phyloP scores from a whole-genome alignment of 2,113 vertebrate species.

The Caretta caretta region DNA sequence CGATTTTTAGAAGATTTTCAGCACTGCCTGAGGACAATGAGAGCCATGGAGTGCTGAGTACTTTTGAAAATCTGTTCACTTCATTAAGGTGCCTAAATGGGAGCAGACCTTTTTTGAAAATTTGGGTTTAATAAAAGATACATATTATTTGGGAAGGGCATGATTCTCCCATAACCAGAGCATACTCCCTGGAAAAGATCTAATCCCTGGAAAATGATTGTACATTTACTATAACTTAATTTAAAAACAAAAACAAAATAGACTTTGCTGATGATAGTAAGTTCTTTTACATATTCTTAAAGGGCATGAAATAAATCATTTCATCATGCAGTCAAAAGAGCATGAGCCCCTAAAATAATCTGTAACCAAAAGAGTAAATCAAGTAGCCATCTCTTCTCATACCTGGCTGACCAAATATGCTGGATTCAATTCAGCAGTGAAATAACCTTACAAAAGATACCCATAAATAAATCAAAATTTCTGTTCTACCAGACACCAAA shows the following conservation, averaged over 20 bases:
- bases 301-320: background rate
- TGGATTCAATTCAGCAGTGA: slow-evolving; percentile 12
- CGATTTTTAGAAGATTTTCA: background rate
- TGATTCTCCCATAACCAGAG: background rate
- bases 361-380: slow-evolving; percentile 35
- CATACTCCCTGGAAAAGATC: background rate
- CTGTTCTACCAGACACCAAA: background rate
- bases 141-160: background rate
- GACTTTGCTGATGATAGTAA: background rate
- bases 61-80: background rate
- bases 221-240: background rate
- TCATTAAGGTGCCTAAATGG: background rate
- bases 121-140: background rate
- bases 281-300: background rate
- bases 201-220: background rate
- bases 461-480: background rate
- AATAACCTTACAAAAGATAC: background rate
- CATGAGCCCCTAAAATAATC: background rate
- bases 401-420: background rate
- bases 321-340: slow-evolving; percentile 4
- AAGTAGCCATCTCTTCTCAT: slow-evolving; percentile 10
- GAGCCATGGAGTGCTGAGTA: background rate
- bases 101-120: background rate
- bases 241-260: background rate
- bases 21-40: background rate